Percentiles rank a stretch among this genome's conserved stretches.
These are phyloP conservation scores for Selene dorsalis DNA, from an alignment of 2,797 vertebrate species.

Conservation along the genomic window DNA sequence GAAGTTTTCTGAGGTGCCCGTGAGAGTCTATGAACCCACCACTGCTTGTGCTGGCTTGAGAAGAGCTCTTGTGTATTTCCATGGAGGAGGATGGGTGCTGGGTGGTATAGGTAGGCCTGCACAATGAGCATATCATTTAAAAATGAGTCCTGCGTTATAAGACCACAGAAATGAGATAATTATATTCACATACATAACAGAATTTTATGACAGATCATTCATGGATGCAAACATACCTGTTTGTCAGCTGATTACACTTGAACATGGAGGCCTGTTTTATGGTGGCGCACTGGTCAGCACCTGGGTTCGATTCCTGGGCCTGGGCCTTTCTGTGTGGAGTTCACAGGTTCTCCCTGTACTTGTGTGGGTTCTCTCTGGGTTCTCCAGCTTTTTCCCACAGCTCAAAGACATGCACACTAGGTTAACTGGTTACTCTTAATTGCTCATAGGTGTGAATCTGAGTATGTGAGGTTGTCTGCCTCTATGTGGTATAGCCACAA, in stretches of 20 bases:
- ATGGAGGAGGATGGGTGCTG: constrained; percentile 86
- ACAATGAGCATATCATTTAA: constrained; percentile 1
- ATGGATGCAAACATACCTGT: neutral
- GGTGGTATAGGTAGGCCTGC: constrained; percentile 80
- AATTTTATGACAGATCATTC: neutral
- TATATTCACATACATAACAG: neutral
- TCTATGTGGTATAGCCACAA: too few relatives aligned
- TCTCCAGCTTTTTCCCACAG: too few relatives aligned
- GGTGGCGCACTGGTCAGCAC: too few relatives aligned
- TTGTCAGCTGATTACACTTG: neutral
- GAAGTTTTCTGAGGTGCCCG: constrained; percentile 83
- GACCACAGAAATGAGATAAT: neutral
- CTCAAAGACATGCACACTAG: too few relatives aligned
- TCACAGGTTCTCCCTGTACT: too few relatives aligned
- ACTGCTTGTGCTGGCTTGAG: constrained; percentile 67
- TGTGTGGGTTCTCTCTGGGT: too few relatives aligned
- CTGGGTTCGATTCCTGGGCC: too few relatives aligned
- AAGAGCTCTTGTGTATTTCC: constrained; percentile 87
- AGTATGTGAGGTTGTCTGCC: too few relatives aligned
- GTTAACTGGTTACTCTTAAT: too few relatives aligned
- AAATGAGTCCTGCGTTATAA: neutral
- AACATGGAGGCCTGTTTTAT: too few relatives aligned
- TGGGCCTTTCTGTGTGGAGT: too few relatives aligned
- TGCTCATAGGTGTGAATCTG: too few relatives aligned
- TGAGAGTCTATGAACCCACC: constrained; percentile 87